phyloP scores from a whole-genome alignment of 2,797 vertebrate species.

The Danio kyathit region DNA sequence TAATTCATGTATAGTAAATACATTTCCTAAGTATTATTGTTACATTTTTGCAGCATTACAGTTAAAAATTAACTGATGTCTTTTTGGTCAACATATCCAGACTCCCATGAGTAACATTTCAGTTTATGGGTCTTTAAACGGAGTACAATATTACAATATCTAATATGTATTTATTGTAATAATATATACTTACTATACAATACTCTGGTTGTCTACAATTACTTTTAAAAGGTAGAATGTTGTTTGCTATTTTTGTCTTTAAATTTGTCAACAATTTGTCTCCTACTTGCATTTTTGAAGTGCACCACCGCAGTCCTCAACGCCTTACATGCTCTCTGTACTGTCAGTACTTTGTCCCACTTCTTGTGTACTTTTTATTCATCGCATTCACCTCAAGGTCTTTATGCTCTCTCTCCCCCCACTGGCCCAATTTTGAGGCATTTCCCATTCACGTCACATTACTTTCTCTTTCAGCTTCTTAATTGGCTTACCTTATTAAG shows the following conservation, averaged over 20 bases:
- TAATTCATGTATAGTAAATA: neutral
- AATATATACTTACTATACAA: too few relatives aligned
- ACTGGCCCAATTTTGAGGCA: conserved; percentile 32
- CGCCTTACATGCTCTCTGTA: conserved; percentile 4
- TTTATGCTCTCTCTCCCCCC: conserved; percentile 49
- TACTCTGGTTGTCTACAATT: neutral
- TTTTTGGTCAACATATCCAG: too few relatives aligned
- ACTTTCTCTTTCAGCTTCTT: conserved; percentile 60
- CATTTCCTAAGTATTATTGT: too few relatives aligned
- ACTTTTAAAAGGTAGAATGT: neutral
- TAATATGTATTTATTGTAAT: too few relatives aligned
- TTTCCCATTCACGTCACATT: conserved; percentile 58
- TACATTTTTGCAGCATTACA: neutral
- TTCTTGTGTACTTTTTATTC: conserved; percentile 24
- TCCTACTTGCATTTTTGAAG: neutral
- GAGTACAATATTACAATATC: too few relatives aligned
- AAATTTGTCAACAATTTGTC: neutral
- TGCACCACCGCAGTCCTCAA: neutral
- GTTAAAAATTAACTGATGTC: too few relatives aligned
- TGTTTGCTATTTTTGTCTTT: neutral
- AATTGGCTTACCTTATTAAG: conserved; percentile 83
- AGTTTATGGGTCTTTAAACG: neutral
- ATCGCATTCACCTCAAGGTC: conserved; percentile 57
- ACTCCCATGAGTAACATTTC: too few relatives aligned
- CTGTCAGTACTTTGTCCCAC: conserved; percentile 18